Percentiles rank a stretch among this genome's conserved stretches.
Conservation (phyloP, 1,140 invertebrate species). For the Sitophilus oryzae region DNA sequence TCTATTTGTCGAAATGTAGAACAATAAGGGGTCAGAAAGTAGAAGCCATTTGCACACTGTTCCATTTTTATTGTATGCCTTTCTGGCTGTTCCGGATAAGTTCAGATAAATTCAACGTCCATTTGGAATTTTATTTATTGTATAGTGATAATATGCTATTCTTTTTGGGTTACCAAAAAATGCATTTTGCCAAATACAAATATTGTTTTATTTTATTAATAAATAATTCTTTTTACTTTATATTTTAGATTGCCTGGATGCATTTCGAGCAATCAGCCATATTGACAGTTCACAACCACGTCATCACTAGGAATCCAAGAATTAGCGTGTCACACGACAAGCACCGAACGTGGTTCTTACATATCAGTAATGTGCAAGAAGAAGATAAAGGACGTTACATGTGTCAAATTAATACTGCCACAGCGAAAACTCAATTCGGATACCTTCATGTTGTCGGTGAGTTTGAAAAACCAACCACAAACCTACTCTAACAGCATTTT, state of each 20-base stretch:
- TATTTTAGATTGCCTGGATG: constrained; percentile 90
- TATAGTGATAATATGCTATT: no score
- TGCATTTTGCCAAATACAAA: no score
- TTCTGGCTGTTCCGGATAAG: no score
- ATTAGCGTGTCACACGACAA: constrained; percentile 79
- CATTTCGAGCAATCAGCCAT: constrained; percentile 91
- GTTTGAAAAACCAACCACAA: no score
- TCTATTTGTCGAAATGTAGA: no score
- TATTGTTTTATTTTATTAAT: background rate
- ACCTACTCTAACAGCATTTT: no score
- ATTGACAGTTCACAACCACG: constrained; percentile 85
- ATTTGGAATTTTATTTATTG: no score
- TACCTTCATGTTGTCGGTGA: constrained; percentile 91
- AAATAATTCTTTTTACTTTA: constrained; percentile 1
- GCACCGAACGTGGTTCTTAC: constrained; percentile 83
- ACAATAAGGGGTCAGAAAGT: no score
- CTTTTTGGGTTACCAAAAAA: no score
- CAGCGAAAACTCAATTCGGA: constrained; percentile 85
- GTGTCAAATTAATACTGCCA: constrained; percentile 94
- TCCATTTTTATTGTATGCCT: no score
- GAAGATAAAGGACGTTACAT: constrained; percentile 89
- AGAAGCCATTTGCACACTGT: no score
- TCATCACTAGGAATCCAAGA: constrained; percentile 85
- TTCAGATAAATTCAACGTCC: no score
- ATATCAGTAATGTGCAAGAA: constrained; percentile 85